Base-by-base conservation (phyloP, 2,888 invertebrate species). In the Nemotelus nigrinus region DNA sequence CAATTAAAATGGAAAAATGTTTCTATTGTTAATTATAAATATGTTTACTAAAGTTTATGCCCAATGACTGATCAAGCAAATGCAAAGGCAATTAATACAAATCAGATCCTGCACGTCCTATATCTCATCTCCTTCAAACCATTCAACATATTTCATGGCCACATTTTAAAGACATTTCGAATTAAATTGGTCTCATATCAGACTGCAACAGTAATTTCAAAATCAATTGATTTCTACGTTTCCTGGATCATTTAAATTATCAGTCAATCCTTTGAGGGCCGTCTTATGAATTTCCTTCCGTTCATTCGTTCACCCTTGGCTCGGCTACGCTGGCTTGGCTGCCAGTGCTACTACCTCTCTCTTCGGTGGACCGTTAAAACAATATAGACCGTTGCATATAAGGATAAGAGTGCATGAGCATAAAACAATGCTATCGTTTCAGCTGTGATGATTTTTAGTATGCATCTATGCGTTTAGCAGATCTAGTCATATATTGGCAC, bases 401-500 rank as follows among this genome's bases (percentile, higher is more conserved):
- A 65, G 47, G 45, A 65, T 50, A 68, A 68, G 50, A 53, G 41
- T n/a, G 68, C 68, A 48, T 25, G 39, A 7, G 44, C 57, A 57
- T 55, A 55, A 68, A 68, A 68, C 68, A 68, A 71, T 55, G 44
- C 44, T 55, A 50, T 68, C 3, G 53, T 25, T 43, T 39, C 43
- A 10, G 45, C 47, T 47, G 47, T 65, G 65, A 65, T 65, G 39
- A 45, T 57, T 71, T 71, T 71, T 71, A 71, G 71, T 57, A 71
- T 71, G 41, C 71, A 71, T 43, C 44, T 71, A 57, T 48, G 71
- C 71, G 44, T 25, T 57, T 71, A 53, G 43, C 44, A 57, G 57
- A 71, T 71, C 71, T 71, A 57, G 55, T 10, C 71, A 71, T 71
- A 71, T 71, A 71, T 71, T 71, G 71, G 71, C 71, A 71, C 71